These are phyloP conservation scores for Trachelus iudaicus DNA, from an alignment of 2,888 invertebrate genomes.

Conservation along the genomic window DNA sequence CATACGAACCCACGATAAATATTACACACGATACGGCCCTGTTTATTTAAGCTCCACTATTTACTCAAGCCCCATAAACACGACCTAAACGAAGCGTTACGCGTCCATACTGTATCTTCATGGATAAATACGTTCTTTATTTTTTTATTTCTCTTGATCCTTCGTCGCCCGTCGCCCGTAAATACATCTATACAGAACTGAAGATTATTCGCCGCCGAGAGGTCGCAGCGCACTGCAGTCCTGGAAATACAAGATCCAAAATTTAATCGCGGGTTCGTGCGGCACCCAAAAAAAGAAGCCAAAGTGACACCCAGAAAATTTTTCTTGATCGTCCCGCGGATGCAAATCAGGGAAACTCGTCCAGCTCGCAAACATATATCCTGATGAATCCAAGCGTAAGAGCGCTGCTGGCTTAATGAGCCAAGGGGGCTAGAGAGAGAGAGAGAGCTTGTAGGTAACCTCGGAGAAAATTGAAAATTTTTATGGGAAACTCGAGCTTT, in stretches of 20 bases:
- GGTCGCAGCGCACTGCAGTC: too few relatives aligned
- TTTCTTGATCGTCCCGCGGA: not conserved
- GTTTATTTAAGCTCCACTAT: slow-evolving; percentile 45
- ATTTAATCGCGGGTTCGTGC: too few relatives aligned
- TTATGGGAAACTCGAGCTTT: not conserved
- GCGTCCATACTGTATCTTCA: not conserved
- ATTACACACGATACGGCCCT: slow-evolving; percentile 40
- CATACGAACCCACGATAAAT: slow-evolving; percentile 44
- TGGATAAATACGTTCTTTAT: not conserved
- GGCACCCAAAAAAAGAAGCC: not conserved
- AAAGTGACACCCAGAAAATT: not conserved
- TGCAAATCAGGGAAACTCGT: not conserved
- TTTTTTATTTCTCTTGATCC: not conserved
- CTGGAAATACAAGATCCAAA: too few relatives aligned
- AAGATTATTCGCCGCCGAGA: not conserved
- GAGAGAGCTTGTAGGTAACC: not conserved
- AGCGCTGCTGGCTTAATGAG: not conserved
- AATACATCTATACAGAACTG: not conserved
- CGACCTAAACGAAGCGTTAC: slow-evolving; percentile 10
- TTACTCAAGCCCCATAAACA: slow-evolving; percentile 33
- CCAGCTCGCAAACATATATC: not conserved
- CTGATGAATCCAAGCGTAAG: not conserved
- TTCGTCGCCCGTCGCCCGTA: not conserved
- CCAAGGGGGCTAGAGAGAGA: too few relatives aligned
- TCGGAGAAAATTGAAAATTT: slow-evolving; percentile 16